A percentile compares a stretch with the other conserved stretches of the same genome.
Evolutionary conservation across 2,888 invertebrate species (phyloP).

Genomic region (Sinohyriopsis cumingii): DNA sequence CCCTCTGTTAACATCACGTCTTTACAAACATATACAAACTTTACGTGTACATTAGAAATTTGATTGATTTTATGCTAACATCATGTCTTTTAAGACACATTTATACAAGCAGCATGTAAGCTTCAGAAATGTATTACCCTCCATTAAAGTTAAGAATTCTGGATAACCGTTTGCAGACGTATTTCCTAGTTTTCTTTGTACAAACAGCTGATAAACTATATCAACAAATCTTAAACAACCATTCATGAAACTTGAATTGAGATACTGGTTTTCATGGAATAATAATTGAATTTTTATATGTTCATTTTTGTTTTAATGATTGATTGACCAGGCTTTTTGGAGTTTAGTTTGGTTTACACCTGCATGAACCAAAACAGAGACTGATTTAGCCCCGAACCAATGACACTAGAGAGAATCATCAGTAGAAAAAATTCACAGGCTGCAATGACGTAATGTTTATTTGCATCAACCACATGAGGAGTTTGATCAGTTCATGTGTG

Average conservation of each 20-base stretch:
- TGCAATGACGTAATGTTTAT: no score
- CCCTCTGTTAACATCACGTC: conserved; percentile 83
- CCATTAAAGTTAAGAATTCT: conserved; percentile 82
- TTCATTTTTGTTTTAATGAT: background rate
- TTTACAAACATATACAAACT: conserved; percentile 79
- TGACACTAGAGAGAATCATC: no score
- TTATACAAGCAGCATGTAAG: conserved; percentile 73
- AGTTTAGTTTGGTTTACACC: no score
- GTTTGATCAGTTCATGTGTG: no score
- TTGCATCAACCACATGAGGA: no score
- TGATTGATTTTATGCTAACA: conserved; percentile 88
- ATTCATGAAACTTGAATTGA: no score
- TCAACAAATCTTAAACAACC: no score
- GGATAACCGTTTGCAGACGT: conserved; percentile 86
- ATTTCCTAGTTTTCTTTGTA: conserved; percentile 7
- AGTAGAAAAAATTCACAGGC: no score
- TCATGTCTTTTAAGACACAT: conserved; percentile 80
- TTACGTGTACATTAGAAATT: conserved; percentile 76
- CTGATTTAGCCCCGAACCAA: no score
- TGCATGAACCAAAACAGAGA: no score
- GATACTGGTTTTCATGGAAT: no score
- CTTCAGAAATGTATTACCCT: conserved; percentile 81
- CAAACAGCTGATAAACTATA: background rate
- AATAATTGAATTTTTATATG: background rate
- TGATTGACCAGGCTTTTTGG: no score